Evolutionary conservation across 2,113 vertebrate genomes (phyloP).

Genomic region (Mixornis gularis): DNA sequence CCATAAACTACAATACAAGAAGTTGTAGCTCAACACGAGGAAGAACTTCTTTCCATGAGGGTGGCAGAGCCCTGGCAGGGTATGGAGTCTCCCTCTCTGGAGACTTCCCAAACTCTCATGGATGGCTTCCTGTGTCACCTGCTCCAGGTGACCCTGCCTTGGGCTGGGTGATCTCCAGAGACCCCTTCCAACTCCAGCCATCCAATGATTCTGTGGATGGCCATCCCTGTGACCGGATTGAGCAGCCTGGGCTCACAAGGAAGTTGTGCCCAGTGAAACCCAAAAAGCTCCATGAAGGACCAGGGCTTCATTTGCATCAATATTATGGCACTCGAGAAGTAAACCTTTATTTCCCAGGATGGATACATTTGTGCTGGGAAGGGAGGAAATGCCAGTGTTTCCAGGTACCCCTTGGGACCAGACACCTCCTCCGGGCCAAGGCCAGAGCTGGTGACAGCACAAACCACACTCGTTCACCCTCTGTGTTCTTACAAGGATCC

Average conservation of each 20-base stretch:
- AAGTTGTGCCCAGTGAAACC: neutral
- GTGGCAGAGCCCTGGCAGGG: neutral
- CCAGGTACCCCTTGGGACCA: rapidly evolving
- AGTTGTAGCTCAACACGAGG: neutral
- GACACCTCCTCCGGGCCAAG: rapidly evolving
- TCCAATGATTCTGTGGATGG: neutral
- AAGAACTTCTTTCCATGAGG: neutral
- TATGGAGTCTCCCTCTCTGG: neutral
- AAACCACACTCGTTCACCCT: rapidly evolving
- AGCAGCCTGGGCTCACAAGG: rapidly evolving
- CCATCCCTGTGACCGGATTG: neutral
- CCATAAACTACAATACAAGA: neutral
- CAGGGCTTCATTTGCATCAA: rapidly evolving
- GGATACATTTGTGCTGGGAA: rapidly evolving
- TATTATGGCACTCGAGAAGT: rapidly evolving
- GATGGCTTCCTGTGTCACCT: neutral
- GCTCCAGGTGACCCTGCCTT: neutral
- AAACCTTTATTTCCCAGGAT: neutral
- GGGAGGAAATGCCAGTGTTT: rapidly evolving
- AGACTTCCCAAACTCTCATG: neutral
- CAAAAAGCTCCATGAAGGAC: neutral
- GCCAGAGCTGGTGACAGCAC: rapidly evolving
- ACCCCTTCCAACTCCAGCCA: neutral
- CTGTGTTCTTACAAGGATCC: rapidly evolving
- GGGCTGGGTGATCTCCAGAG: neutral